A percentile compares a stretch with the other conserved stretches of the same genome.
Conservation (phyloP, 2,797 vertebrate species). For the Triplophysa bombifrons region DNA sequence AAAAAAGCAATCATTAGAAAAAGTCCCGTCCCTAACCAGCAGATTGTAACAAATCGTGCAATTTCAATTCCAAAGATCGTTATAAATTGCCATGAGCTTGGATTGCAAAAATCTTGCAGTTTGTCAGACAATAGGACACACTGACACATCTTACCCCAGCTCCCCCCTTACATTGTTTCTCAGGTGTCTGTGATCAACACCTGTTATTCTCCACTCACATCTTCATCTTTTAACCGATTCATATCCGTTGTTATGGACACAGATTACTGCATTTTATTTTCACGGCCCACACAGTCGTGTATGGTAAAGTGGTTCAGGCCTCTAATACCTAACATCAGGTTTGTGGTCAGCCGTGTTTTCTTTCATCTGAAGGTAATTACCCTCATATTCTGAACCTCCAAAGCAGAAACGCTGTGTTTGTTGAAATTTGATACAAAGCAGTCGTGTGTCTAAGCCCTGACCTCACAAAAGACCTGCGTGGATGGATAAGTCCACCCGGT, state of each 20-base stretch:
- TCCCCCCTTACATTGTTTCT: not conserved
- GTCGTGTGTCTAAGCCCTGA: constrained; percentile 39
- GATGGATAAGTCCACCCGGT: constrained; percentile 62
- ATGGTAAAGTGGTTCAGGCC: constrained; percentile 34
- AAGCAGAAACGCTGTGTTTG: constrained; percentile 58
- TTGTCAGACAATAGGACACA: no score
- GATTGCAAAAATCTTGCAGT: no score
- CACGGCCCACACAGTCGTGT: not conserved
- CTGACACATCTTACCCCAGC: not conserved
- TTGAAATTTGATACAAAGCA: constrained; percentile 60
- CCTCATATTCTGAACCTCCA: constrained; percentile 46
- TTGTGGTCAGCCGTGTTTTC: constrained; percentile 45
- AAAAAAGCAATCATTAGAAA: no score
- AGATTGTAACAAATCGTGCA: no score
- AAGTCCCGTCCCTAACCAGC: no score
- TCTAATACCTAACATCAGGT: constrained; percentile 50
- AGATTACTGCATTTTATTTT: constrained; percentile 33
- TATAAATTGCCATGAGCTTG: no score
- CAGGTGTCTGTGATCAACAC: constrained; percentile 8
- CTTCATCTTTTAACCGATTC: not conserved
- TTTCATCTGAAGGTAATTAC: constrained; percentile 61
- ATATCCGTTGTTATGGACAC: constrained; percentile 22
- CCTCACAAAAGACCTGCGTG: constrained; percentile 30
- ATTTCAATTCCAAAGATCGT: no score
- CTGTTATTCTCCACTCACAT: not conserved